Conservation (phyloP, 2,888 invertebrate species). For the Schrankia costaestrigalis region DNA sequence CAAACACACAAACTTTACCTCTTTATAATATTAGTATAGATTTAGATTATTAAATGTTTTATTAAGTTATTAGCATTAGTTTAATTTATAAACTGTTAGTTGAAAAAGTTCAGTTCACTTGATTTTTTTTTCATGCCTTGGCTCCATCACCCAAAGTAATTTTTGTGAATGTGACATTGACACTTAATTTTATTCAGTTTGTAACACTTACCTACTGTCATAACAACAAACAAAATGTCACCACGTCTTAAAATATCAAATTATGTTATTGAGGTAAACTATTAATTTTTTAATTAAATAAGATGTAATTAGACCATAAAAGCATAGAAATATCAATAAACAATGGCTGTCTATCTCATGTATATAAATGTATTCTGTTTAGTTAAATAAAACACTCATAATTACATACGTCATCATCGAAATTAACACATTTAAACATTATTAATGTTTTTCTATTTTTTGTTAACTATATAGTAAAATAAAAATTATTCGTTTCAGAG, state of each 20-base stretch:
- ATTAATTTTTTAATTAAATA: constrained; percentile 17
- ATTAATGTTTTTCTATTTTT: background rate
- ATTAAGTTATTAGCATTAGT: too few species aligned
- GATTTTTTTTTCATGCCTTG: too few species aligned
- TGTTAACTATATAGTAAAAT: constrained; percentile 1
- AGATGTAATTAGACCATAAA: background rate
- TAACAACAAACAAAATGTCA: too few species aligned
- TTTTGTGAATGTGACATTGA: too few species aligned
- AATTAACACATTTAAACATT: background rate
- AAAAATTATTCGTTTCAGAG: constrained; percentile 73
- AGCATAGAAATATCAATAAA: background rate
- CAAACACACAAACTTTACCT: too few species aligned
- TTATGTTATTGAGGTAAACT: constrained; percentile 85
- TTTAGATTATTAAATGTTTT: too few species aligned
- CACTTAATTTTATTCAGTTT: constrained; percentile 3
- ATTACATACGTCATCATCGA: constrained; percentile 53
- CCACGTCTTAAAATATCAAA: constrained; percentile 87
- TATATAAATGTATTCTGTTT: background rate
- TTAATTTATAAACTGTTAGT: too few species aligned
- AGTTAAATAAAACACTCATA: constrained; percentile 10
- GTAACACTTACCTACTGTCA: constrained; percentile 21
- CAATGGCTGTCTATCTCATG: background rate
- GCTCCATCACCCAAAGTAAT: too few species aligned
- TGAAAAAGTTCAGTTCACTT: too few species aligned
- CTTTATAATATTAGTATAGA: too few species aligned